A percentile compares a stretch with the other conserved stretches of the same genome.
Evolutionary conservation across 2,888 invertebrate species (phyloP).

Genomic region (Pomacea canaliculata): DNA sequence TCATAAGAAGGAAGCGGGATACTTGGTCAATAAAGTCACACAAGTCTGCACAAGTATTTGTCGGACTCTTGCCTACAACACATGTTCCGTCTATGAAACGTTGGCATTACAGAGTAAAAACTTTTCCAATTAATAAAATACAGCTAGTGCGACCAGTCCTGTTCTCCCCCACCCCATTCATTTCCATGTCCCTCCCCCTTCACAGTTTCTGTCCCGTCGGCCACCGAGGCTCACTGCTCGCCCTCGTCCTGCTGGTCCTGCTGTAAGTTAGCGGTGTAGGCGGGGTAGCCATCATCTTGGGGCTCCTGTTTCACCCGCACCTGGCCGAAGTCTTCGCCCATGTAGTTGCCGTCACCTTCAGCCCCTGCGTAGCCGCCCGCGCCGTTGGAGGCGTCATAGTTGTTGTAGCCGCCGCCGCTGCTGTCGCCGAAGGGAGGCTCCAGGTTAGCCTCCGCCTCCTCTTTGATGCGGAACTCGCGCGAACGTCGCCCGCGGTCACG

Average conservation of each 20-base stretch:
- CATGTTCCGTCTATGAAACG: too few relatives aligned
- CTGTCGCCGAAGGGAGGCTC: slow-evolving; percentile 18
- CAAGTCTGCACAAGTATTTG: too few relatives aligned
- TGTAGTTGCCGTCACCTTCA: slow-evolving; percentile 3
- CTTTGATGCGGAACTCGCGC: slow-evolving; percentile 32
- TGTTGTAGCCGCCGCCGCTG: slow-evolving; percentile 10
- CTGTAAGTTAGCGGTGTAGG: background rate
- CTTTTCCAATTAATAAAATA: too few relatives aligned
- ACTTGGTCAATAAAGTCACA: too few relatives aligned
- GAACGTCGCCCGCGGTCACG: slow-evolving; percentile 42
- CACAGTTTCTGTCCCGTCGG: too few relatives aligned
- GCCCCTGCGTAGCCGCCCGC: slow-evolving; percentile 5
- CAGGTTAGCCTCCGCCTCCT: slow-evolving; percentile 18
- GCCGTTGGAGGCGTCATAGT: slow-evolving; percentile 16
- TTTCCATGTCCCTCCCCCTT: too few relatives aligned
- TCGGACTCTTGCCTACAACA: too few relatives aligned
- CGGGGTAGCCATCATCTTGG: slow-evolving; percentile 14
- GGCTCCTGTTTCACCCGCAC: slow-evolving; percentile 21
- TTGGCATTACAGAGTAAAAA: too few relatives aligned
- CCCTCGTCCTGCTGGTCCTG: background rate
- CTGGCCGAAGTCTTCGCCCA: slow-evolving; percentile 10
- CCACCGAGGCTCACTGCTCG: background rate
- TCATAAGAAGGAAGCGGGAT: too few relatives aligned
- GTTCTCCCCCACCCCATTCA: too few relatives aligned
- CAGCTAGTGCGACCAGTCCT: too few relatives aligned